Evolutionary conservation across 2,888 invertebrate genomes (phyloP).

Genomic region (Morpho helenor): DNA sequence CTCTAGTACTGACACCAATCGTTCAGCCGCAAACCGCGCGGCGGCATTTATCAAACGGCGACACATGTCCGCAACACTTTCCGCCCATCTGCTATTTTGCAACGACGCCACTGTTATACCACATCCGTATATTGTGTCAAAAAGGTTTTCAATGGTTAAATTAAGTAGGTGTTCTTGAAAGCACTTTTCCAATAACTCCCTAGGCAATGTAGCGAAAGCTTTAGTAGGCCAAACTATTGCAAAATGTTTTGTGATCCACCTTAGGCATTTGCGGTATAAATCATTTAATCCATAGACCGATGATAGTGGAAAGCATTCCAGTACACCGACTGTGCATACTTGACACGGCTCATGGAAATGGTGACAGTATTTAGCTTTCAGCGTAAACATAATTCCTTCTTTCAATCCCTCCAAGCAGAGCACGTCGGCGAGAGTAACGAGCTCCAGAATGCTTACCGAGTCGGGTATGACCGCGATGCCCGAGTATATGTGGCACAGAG

Average conservation of each 20-base stretch:
- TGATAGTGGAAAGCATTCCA: slow-evolving; percentile 92
- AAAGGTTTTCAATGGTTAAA: slow-evolving; percentile 87
- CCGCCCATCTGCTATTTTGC: slow-evolving; percentile 91
- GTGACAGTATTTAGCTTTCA: slow-evolving; percentile 94
- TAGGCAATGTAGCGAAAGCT: slow-evolving; percentile 90
- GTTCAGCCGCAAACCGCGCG: slow-evolving; percentile 87
- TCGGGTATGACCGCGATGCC: slow-evolving; percentile 94
- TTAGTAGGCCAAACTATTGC: slow-evolving; percentile 93
- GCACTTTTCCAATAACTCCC: slow-evolving; percentile 90
- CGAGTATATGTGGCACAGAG: slow-evolving; percentile 95
- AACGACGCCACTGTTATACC: slow-evolving; percentile 83
- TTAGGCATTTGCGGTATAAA: slow-evolving; percentile 89
- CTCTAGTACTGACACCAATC: slow-evolving; percentile 87
- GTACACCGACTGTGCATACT: slow-evolving; percentile 90
- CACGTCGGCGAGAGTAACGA: slow-evolving; percentile 94
- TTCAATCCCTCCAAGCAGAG: slow-evolving; percentile 93
- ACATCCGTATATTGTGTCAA: slow-evolving; percentile 91
- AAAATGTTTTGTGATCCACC: slow-evolving; percentile 93
- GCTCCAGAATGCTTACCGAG: slow-evolving; percentile 90
- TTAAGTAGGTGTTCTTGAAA: slow-evolving; percentile 90
- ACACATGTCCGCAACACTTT: slow-evolving; percentile 87
- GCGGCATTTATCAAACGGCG: slow-evolving; percentile 89
- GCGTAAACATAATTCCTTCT: slow-evolving; percentile 92
- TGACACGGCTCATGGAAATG: slow-evolving; percentile 97
- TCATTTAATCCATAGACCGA: slow-evolving; percentile 93